Evolutionary conservation across 2,797 vertebrate genomes (phyloP).

Genomic region (Syncerus caffer): DNA sequence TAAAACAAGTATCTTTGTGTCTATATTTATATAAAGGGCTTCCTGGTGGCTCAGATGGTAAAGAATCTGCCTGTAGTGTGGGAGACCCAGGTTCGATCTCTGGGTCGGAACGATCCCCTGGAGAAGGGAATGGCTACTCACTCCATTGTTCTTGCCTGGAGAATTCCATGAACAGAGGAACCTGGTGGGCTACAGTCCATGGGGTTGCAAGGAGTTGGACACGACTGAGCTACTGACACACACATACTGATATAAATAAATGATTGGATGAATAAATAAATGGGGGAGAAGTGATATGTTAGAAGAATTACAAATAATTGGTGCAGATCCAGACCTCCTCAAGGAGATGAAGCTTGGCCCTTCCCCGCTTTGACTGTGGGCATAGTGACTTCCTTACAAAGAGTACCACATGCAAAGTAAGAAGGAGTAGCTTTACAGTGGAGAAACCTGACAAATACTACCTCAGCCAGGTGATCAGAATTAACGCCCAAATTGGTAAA

Average conservation of each 20-base stretch:
- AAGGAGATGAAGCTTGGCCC: background rate
- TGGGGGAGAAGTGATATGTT: background rate
- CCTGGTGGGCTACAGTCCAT: background rate
- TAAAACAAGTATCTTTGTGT: background rate
- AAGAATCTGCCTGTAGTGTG: background rate
- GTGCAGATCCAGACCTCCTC: background rate
- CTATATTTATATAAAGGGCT: background rate
- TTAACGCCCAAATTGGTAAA: background rate
- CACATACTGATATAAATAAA: background rate
- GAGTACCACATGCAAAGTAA: background rate
- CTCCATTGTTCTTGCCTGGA: background rate
- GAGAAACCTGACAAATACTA: background rate
- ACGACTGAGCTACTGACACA: background rate
- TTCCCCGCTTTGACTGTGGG: background rate
- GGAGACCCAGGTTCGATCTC: background rate
- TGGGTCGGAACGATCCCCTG: background rate
- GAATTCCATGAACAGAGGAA: background rate
- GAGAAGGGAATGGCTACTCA: background rate
- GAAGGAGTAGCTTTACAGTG: background rate
- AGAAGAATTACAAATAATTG: constrained; percentile 13
- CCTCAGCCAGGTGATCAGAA: background rate
- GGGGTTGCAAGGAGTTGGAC: background rate
- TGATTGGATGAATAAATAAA: constrained; percentile 12
- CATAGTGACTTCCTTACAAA: background rate
- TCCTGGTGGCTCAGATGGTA: background rate